Evolutionary conservation across 2,113 vertebrate species (phyloP).

Genomic region (Zapus hudsonius): DNA sequence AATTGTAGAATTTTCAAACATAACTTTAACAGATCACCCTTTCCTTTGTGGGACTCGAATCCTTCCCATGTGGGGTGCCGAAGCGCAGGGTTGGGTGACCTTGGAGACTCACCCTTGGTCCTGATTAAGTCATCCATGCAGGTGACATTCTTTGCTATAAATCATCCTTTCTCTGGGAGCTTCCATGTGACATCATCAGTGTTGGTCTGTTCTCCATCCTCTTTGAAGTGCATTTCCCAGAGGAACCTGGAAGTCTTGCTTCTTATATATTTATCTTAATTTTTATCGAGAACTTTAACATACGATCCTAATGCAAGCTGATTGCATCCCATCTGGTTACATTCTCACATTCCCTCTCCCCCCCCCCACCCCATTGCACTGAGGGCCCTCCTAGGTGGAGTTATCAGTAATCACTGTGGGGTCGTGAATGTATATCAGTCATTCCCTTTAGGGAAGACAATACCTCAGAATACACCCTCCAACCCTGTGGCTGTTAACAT

Average conservation of each 20-base stretch:
- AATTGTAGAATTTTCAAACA: background rate
- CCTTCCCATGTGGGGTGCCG: background rate
- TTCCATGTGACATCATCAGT: fast-evolving
- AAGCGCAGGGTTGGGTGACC: fast-evolving
- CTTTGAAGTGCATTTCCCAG: background rate
- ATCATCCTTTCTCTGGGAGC: background rate
- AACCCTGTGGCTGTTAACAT: no score
- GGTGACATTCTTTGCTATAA: background rate
- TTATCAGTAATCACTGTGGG: no score
- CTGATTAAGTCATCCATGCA: fast-evolving
- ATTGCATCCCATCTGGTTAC: background rate
- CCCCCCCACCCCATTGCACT: no score
- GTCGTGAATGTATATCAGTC: no score
- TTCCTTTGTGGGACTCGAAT: background rate
- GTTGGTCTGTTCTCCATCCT: background rate
- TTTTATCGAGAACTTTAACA: no score
- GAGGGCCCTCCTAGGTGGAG: no score
- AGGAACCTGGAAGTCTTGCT: background rate
- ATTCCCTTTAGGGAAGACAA: no score
- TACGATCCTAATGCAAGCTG: no score
- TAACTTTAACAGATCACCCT: fast-evolving
- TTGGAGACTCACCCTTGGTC: background rate
- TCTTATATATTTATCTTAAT: background rate
- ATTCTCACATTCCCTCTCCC: no score
- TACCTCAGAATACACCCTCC: no score